These are phyloP conservation scores for Cenopis cana DNA, from an alignment of 2,888 invertebrate genomes.

Conservation along the genomic window DNA sequence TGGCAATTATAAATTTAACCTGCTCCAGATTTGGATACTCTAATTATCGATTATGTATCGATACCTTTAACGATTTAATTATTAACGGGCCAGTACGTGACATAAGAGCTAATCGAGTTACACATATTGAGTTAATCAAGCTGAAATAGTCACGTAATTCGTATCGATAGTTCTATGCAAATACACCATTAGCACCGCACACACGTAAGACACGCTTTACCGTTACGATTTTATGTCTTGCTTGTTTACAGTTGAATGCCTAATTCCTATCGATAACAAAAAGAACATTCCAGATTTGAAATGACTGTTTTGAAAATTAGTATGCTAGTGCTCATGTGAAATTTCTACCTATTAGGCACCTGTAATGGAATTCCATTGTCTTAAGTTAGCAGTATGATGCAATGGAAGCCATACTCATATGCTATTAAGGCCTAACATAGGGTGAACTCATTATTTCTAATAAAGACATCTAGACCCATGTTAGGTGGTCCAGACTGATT, in stretches of 20 bases:
- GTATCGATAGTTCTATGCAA: constrained; percentile 48
- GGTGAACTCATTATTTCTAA: constrained; percentile 34
- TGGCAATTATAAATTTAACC: constrained; percentile 25
- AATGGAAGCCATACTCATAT: constrained; percentile 29
- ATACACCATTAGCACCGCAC: constrained; percentile 46
- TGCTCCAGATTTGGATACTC: constrained; percentile 34
- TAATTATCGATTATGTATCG: constrained; percentile 38
- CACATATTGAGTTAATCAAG: constrained; percentile 45
- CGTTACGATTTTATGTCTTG: constrained; percentile 51
- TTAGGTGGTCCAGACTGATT: constrained; percentile 22
- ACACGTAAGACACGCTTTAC: constrained; percentile 49
- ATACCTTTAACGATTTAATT: constrained; percentile 22
- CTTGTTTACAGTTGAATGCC: constrained; percentile 33
- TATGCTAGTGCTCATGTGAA: constrained; percentile 3
- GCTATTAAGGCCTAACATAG: constrained; percentile 22
- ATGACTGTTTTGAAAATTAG: constrained; percentile 15
- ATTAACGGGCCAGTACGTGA: constrained; percentile 42
- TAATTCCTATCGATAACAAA: constrained; percentile 9
- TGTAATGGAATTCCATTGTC: constrained; percentile 24
- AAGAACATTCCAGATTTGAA: constrained; percentile 25
- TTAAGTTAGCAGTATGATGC: constrained; percentile 1
- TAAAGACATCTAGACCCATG: constrained; percentile 19
- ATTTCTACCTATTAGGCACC: neutral
- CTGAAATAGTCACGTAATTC: constrained; percentile 51
- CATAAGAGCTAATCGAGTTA: constrained; percentile 35